phyloP scores from a whole-genome alignment of 2,113 vertebrate genomes.

The Thomomys bottae region DNA sequence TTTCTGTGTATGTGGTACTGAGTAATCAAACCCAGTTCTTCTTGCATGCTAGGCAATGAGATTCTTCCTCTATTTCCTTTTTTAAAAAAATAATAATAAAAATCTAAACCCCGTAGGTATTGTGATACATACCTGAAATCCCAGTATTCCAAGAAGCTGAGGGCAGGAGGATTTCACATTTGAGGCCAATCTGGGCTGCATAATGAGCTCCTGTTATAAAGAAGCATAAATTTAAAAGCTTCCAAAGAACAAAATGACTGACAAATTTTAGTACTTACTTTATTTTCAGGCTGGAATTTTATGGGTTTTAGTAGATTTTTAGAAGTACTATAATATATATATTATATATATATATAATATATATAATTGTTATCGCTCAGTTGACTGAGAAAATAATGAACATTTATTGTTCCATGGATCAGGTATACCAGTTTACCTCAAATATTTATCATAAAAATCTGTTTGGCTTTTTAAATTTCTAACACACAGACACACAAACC shows the following conservation, averaged over 20 bases:
- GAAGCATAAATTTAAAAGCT: neutral
- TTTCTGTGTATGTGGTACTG: too few species aligned
- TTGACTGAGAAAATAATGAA: slow-evolving; percentile 37
- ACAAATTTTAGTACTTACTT: slow-evolving; percentile 39
- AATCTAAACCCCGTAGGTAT: slow-evolving; percentile 18
- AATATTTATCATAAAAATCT: neutral
- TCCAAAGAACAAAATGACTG: neutral
- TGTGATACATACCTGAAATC: neutral
- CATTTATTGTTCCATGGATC: neutral
- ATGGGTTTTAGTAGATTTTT: slow-evolving; percentile 49
- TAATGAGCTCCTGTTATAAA: neutral
- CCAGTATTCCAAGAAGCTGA: neutral
- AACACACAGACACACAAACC: neutral
- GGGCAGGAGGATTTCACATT: neutral
- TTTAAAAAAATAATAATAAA: neutral
- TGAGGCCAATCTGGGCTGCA: neutral
- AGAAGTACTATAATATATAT: neutral
- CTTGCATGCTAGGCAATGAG: neutral
- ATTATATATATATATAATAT: too few species aligned
- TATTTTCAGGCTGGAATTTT: neutral
- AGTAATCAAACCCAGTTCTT: too few species aligned
- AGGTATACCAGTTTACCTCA: neutral
- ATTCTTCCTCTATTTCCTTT: slow-evolving; percentile 23
- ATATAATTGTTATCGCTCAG: neutral
- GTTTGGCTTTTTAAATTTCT: neutral